Conservation (phyloP, 2,888 invertebrate species). For the Matsumyia berberina region DNA sequence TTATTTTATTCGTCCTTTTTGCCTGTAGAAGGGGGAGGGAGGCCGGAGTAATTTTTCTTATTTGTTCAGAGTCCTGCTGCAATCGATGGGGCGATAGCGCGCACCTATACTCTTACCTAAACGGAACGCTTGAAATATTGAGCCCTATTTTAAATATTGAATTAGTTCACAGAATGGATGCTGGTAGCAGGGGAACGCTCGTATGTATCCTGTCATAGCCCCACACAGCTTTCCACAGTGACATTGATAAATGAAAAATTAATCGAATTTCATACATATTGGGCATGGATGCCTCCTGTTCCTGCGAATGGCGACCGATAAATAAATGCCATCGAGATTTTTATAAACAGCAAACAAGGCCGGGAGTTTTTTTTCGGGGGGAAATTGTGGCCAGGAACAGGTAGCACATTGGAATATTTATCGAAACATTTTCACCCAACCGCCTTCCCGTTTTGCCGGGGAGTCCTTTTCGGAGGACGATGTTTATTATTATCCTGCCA, state of each 20-base stretch:
- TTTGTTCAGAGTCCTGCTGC: conserved; percentile 44
- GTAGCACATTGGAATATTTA: conserved; percentile 49
- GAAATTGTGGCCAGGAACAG: conserved; percentile 10
- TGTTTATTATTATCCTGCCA: conserved; percentile 73
- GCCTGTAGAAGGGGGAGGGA: neutral
- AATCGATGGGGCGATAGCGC: conserved; percentile 13
- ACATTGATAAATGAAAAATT: conserved; percentile 83
- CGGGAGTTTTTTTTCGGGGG: neutral
- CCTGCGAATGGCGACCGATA: conserved; percentile 65
- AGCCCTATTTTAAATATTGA: conserved; percentile 72
- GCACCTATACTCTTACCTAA: conserved; percentile 24
- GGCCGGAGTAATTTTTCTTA: conserved; percentile 36
- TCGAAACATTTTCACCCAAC: conserved; percentile 49
- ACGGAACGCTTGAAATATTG: conserved; percentile 63
- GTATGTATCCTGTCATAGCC: conserved; percentile 71
- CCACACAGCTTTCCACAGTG: conserved; percentile 80
- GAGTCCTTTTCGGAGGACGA: conserved; percentile 24
- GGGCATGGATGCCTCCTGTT: conserved; percentile 51
- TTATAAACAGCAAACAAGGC: conserved; percentile 54
- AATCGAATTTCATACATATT: conserved; percentile 80
- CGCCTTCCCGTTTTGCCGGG: conserved; percentile 22
- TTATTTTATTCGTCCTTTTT: conserved; percentile 21
- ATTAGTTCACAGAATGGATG: conserved; percentile 44
- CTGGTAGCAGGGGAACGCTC: neutral
- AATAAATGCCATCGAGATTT: conserved; percentile 69